Percentiles rank a stretch among this genome's conserved stretches.
Conservation (phyloP, 2,113 vertebrate species). For the Nipponia nippon region DNA sequence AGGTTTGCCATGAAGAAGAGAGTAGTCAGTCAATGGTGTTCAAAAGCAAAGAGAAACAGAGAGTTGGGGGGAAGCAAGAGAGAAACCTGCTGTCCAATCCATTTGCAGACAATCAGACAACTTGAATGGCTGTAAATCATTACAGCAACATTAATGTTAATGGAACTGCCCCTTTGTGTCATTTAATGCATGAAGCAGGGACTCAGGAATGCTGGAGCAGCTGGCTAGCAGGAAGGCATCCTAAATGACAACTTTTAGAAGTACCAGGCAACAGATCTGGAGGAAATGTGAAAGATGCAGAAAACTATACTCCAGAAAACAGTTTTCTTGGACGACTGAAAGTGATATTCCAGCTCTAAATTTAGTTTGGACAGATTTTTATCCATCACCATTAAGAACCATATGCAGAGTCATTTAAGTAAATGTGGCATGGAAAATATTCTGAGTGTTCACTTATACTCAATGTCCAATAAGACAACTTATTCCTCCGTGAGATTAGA, state of each 20-base stretch:
- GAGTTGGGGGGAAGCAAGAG: not conserved
- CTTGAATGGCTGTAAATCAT: not conserved
- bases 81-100: not conserved
- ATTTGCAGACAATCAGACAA: not conserved
- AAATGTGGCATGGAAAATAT: not conserved
- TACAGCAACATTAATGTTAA: not conserved
- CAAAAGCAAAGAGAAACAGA: not conserved
- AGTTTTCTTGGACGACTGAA: not conserved
- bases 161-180: not conserved
- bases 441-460: not conserved
- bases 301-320: not conserved
- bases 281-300: not conserved
- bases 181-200: not conserved
- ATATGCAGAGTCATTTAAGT: not conserved
- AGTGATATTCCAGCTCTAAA: not conserved
- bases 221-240: not conserved
- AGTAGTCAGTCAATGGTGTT: not conserved
- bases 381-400: not conserved
- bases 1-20: not conserved
- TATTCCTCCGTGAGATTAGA: not conserved
- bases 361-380: not conserved
- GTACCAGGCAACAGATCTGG: not conserved
- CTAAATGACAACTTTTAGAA: not conserved
- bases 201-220: not conserved
- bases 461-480: not conserved